Base-by-base conservation (phyloP, 2,888 invertebrate genomes). In the Ectemnius lituratus region DNA sequence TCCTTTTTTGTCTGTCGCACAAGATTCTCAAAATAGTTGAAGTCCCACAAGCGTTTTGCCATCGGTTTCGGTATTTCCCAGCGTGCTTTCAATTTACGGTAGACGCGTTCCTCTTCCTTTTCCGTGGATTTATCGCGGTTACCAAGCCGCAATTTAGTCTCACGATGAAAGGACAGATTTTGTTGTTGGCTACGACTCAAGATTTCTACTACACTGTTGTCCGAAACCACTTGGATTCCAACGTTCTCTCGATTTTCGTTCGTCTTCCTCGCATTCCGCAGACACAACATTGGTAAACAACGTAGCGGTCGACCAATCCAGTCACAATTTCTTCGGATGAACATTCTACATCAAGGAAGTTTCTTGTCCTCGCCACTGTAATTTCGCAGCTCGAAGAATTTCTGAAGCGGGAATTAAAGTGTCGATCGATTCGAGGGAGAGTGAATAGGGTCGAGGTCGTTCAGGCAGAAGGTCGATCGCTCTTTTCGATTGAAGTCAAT, bases 131-230 rank as follows among this genome's bases (percentile, higher is more conserved):
- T 56, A 68, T 61, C 28, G 45, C 37, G 47, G 47, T 52, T n/a
- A 28, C 8, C 13, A 64, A 69, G 60, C 66, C 73, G 77, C 77
- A 72, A 62, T 69, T 77, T 65, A 37, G 37, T 45, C 45, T 8
- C 62, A 46, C 14, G 47, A 57, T 61, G 71, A 47, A 69, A 66
- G 62, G 67, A 46, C 52, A 56, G 20, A 45, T 14, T 62, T 62
- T 62, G 20, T 13, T 14, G 57, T 27, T 77, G 76, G 76, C 73
- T 8, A 6, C 37, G 37, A 4, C 8, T 37, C 37, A 37, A 37
- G 6, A 37, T 37, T 0, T 11, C 5, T 37, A 37, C 37, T 8
- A 37, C 6, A 37, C 37, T 37, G 37, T 8, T 37, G 37, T 11
- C 11, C 37, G 37, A 11, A 37, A 37, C 37, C 37, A 6, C 37